Evolutionary conservation across 2,113 vertebrate genomes (phyloP).

Genomic region (Marcusenius ussheri): DNA sequence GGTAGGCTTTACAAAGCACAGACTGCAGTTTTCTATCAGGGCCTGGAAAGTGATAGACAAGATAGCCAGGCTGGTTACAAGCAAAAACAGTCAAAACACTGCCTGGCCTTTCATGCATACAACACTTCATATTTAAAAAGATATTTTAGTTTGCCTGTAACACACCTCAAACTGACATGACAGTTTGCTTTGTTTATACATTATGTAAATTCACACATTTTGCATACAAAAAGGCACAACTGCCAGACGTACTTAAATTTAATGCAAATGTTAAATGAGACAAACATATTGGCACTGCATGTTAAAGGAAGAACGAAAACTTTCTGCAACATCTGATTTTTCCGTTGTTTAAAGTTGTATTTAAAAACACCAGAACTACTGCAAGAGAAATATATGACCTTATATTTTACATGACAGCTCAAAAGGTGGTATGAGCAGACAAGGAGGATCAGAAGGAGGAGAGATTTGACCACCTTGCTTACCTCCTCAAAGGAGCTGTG

Average conservation of each 20-base stretch:
- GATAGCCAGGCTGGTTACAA: neutral
- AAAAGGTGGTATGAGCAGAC: too few relatives aligned
- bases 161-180: neutral
- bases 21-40: conserved; percentile 71
- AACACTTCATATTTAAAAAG: neutral
- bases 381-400: too few relatives aligned
- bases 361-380: too few relatives aligned
- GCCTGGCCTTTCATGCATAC: neutral
- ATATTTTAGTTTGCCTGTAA: neutral
- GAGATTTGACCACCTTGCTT: conserved; percentile 35
- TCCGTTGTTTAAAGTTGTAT: too few relatives aligned
- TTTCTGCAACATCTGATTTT: too few relatives aligned
- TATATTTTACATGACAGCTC: too few relatives aligned
- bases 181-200: neutral
- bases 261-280: too few relatives aligned
- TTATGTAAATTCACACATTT: neutral
- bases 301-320: too few relatives aligned
- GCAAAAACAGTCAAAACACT: neutral
- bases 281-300: too few relatives aligned
- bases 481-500: conserved; percentile 83
- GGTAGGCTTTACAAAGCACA: conserved; percentile 76
- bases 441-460: too few relatives aligned
- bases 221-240: neutral
- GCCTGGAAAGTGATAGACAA: conserved; percentile 55
- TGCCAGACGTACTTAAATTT: neutral